Conservation (phyloP, 1,140 invertebrate genomes). For the Nixonia krombeini region DNA sequence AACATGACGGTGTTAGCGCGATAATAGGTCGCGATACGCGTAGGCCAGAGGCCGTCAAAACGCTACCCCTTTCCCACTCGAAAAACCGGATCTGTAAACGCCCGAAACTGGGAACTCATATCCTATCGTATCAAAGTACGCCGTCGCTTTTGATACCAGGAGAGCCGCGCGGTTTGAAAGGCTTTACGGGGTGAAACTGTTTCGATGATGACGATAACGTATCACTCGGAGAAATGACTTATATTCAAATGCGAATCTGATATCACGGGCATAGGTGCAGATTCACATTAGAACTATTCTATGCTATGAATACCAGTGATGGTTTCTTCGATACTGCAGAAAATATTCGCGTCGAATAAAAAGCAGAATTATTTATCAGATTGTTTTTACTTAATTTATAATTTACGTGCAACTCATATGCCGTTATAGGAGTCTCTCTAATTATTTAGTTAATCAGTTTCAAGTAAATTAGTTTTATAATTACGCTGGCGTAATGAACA, state of each 20-base stretch:
- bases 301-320: too few relatives aligned
- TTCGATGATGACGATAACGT: slow-evolving; percentile 24
- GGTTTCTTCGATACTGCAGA: too few relatives aligned
- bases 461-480: too few relatives aligned
- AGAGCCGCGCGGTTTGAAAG: slow-evolving; percentile 3
- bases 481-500: too few relatives aligned
- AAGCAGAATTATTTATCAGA: too few relatives aligned
- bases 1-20: slow-evolving; percentile 42
- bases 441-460: too few relatives aligned
- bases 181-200: slow-evolving; percentile 3
- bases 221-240: slow-evolving; percentile 22
- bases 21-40: slow-evolving; percentile 52
- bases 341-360: too few relatives aligned
- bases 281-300: not conserved
- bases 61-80: slow-evolving; percentile 1
- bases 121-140: slow-evolving; percentile 4
- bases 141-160: slow-evolving; percentile 1
- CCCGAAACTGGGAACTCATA: slow-evolving; percentile 17
- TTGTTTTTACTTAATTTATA: too few relatives aligned
- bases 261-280: not conserved
- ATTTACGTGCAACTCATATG: too few relatives aligned
- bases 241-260: slow-evolving; percentile 23
- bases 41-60: slow-evolving; percentile 23
- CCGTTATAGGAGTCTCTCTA: too few relatives aligned
- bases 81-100: slow-evolving; percentile 32